Evolutionary conservation across 2,113 vertebrate genomes (phyloP), one percentile per base, ranked within the genome.

Genomic region (Syngnathoides biaculeatus): DNA sequence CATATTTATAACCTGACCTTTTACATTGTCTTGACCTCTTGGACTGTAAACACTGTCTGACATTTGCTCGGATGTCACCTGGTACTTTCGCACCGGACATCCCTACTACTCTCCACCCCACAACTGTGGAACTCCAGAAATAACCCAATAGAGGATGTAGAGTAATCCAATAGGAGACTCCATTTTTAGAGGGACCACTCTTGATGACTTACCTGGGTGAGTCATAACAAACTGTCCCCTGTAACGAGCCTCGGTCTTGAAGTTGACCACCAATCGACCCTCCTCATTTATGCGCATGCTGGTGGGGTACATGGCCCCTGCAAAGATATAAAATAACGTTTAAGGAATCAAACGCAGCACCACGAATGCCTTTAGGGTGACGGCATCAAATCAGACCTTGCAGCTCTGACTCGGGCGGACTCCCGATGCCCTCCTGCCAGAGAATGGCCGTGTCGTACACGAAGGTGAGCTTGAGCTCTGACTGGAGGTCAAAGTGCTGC

Each of bases 401-500:
- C 9, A 93, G 88, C 64, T 93, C 93, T 5, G 92, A 84, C 69
- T 92, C 93, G 10, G 91, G 89, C 2, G 88, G 90, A 68, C 91
- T 94, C 69, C 91, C 86, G 11, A 92, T 87, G 39, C 92, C 90
- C 0, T 93, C 92, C 77, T 91, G 92, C 94, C 93, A 93, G 27
- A 92, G 75, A 75, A 94, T 90, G n/a, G 93, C 91, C 0, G 90
- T 93, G 57, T 93, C 88, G 1, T 93, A 94, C 42, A 93, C 90
- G 62, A 93, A 94, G 47, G 92, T 93, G 74, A 92, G 88, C 63
- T 88, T 89, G 71, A 93, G 77, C 74, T 94, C 92, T 0, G 90
- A 92, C 70, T 89, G 90, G 70, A 93, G 85, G 81, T 94, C 93
- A 73, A 93, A 94, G 83, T 92, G 92, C 81, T 92, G 91, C 93